Evolutionary conservation across 2,113 vertebrate genomes (phyloP).

Genomic region (Myodes glareolus): DNA sequence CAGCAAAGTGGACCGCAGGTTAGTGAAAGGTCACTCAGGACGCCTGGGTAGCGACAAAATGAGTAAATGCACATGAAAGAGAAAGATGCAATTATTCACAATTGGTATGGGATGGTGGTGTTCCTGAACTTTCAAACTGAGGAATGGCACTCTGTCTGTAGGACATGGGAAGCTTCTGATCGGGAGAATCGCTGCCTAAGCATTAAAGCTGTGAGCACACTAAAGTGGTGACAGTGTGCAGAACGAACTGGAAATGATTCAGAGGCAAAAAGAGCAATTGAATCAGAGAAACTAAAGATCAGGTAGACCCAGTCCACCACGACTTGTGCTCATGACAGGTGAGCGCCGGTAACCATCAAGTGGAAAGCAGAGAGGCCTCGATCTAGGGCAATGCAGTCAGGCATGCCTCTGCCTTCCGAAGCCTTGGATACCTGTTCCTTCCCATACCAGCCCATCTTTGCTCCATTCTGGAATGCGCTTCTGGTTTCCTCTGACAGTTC

Average conservation of each 20-base stretch:
- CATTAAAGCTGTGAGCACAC: not conserved
- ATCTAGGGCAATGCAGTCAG: too few relatives aligned
- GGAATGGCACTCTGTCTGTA: not conserved
- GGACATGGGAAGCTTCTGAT: not conserved
- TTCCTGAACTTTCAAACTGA: not conserved
- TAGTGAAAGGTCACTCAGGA: not conserved
- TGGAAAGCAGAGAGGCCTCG: not conserved
- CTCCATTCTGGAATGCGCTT: not conserved
- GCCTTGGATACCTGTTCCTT: not conserved
- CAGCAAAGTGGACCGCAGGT: not conserved
- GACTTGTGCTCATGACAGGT: not conserved
- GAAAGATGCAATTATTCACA: not conserved
- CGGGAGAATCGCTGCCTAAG: not conserved
- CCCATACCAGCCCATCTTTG: not conserved
- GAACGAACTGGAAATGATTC: not conserved
- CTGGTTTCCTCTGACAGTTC: not conserved
- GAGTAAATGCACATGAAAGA: not conserved
- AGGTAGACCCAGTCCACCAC: not conserved
- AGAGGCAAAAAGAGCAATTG: not conserved
- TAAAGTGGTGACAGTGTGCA: accelerated
- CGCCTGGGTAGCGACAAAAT: not conserved
- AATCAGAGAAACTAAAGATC: not conserved
- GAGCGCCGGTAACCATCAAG: not conserved
- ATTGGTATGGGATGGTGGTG: not conserved
- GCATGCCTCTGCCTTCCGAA: not conserved